Base-by-base conservation (phyloP, 2,888 invertebrate genomes). In the Tortrix viridana region DNA sequence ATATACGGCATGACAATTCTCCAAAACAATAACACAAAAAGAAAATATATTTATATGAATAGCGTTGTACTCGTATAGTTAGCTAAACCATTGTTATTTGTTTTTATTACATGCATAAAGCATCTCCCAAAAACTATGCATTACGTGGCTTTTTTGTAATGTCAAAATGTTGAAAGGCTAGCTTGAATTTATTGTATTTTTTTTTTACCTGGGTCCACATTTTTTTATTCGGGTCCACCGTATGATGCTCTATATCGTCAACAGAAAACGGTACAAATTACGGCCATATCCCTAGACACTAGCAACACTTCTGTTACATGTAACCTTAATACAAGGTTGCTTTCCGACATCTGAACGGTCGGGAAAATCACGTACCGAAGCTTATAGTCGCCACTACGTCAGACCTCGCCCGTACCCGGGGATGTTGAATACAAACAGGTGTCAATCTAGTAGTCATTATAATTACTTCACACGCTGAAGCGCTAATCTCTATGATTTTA, bases 381-480 rank as follows among this genome's bases (percentile, higher is more conserved):
- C 62, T 62, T 62, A 56, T 46, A 23, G 37, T 37, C 44, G 50
- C 37, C 37, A 19, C 37, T 23, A 26, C 50, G 62, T 62, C 62
- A 62, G 56, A 56, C 56, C 56, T 50, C 32, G 18, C 37, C 37
- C 20, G 22, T 20, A 23, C 62, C 56, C 56, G 50, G 56, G 62
- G 37, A 62, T 56, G 50, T 46, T 46, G 49, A 43, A 20, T 6
- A 46, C 62, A 62, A 62, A 62, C 62, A 62, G 56, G 62, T 44
- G 62, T 62, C 44, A 56, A 61, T 44, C 49, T 49, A 23, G 46
- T 46, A 62, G n/a, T n/a, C n/a, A 62, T 62, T 62, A 62, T 44
- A 56, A 62, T 62, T 56, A 62, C 56, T 62, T 62, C 56, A 62
- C 62, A 61, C 56, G 50, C 50, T 56, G 46, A 56, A 62, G 56